A percentile compares a stretch with the other conserved stretches of the same genome.
Conservation (phyloP, 1,140 invertebrate genomes). For the Drosophila kurseongensis region DNA sequence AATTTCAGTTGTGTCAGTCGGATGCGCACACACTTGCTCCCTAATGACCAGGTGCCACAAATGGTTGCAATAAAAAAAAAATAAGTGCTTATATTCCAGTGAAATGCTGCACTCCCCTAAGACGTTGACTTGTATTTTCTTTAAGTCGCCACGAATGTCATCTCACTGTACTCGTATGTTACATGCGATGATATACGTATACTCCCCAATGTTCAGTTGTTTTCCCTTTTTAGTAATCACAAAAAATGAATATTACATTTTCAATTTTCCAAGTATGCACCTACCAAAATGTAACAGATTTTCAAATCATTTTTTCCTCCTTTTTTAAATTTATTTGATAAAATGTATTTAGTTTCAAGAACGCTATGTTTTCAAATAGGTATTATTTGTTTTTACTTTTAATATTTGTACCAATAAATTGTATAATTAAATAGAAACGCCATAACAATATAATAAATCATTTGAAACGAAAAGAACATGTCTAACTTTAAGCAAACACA, state of each 20-base stretch:
- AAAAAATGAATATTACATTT: background rate
- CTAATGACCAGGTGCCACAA: conserved; percentile 53
- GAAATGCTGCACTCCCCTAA: background rate
- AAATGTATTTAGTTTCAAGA: no score
- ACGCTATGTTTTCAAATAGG: no score
- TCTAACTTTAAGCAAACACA: background rate
- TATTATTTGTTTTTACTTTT: no score
- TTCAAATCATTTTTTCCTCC: no score
- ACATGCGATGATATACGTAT: no score
- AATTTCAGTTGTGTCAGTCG: conserved; percentile 48
- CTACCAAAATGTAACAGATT: no score
- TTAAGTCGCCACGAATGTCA: background rate
- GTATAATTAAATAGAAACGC: no score
- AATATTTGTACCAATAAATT: no score
- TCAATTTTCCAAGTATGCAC: background rate
- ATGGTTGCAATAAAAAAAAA: conserved; percentile 24
- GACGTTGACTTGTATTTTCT: conserved; percentile 5
- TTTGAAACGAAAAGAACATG: background rate
- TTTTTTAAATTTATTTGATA: no score
- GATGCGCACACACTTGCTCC: conserved; percentile 15
- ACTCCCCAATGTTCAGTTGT: background rate
- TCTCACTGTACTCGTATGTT: background rate
- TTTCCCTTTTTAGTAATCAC: background rate
- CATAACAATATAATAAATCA: background rate
- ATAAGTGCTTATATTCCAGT: background rate